These are phyloP conservation scores for Lucilia cuprina DNA, from an alignment of 1,140 invertebrate species.

Conservation along the genomic window DNA sequence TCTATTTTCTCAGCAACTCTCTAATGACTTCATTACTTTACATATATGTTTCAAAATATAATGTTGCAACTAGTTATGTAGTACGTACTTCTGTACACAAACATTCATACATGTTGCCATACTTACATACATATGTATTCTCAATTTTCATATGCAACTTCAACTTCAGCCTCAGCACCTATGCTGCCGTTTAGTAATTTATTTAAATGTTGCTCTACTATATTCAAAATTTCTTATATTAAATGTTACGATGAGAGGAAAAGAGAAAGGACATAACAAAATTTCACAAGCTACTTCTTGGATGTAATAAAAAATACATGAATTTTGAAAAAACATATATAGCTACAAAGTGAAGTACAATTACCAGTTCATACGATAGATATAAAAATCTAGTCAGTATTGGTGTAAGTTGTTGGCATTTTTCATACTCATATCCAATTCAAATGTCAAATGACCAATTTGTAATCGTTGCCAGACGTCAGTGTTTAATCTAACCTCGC, in stretches of 20 bases:
- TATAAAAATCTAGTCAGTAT: not conserved
- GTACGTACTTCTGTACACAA: not conserved
- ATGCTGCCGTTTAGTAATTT: conserved; percentile 14
- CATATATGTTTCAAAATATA: not conserved
- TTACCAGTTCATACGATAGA: not conserved
- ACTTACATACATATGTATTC: not conserved
- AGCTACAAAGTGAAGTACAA: not conserved
- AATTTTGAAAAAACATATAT: not conserved
- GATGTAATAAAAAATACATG: not conserved
- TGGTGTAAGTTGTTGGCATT: conserved; percentile 17
- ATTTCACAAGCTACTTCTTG: not conserved
- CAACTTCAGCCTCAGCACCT: conserved; percentile 12
- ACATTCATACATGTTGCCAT: not conserved
- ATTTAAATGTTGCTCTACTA: not conserved
- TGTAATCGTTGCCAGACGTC: conserved; percentile 31
- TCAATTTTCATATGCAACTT: not conserved
- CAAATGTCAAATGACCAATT: conserved; percentile 35
- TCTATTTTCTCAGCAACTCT: not conserved
- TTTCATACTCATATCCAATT: conserved; percentile 17
- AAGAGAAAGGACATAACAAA: not conserved
- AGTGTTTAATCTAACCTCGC: conserved; percentile 13
- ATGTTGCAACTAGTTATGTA: not conserved
- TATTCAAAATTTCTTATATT: not conserved
- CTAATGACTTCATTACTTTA: too few species aligned
- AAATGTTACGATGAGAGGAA: not conserved